Percentiles rank a stretch among this genome's conserved stretches.
Conservation (phyloP, 2,113 vertebrate species). For the Eidolon helvum region DNA sequence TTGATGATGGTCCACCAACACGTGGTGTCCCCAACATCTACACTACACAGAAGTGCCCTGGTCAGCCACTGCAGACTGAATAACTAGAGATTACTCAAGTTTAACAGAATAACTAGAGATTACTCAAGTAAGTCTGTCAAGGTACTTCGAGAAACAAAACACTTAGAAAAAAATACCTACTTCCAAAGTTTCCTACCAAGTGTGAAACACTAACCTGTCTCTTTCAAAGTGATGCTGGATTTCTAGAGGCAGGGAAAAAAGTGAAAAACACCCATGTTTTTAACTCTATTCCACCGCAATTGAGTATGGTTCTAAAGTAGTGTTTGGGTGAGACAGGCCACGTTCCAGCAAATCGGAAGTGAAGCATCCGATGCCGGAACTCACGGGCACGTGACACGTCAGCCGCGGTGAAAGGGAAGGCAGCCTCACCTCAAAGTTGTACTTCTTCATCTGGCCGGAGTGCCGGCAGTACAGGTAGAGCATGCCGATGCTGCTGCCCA, state of each 20-base stretch:
- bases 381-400: fast-evolving
- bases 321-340: not conserved
- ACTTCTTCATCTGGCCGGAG: slow-evolving; percentile 93
- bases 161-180: not conserved
- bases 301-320: not conserved
- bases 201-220: not conserved
- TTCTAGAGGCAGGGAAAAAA: not conserved
- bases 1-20: fast-evolving
- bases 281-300: not conserved
- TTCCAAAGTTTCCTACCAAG: not conserved
- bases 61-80: not conserved
- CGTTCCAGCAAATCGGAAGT: not conserved
- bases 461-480: slow-evolving; percentile 96
- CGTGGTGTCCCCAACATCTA: not conserved
- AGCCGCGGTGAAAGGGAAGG: not conserved
- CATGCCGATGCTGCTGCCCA: slow-evolving; percentile 98
- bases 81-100: not conserved
- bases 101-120: not conserved
- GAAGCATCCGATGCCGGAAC: fast-evolving
- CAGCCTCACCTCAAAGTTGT: slow-evolving; percentile 92
- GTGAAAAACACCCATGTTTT: not conserved
- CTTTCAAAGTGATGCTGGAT: not conserved
- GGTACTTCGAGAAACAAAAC: not conserved
- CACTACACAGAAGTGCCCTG: not conserved
- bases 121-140: not conserved